Conservation (phyloP, 2,888 invertebrate species). For the Pterostichus niger region DNA sequence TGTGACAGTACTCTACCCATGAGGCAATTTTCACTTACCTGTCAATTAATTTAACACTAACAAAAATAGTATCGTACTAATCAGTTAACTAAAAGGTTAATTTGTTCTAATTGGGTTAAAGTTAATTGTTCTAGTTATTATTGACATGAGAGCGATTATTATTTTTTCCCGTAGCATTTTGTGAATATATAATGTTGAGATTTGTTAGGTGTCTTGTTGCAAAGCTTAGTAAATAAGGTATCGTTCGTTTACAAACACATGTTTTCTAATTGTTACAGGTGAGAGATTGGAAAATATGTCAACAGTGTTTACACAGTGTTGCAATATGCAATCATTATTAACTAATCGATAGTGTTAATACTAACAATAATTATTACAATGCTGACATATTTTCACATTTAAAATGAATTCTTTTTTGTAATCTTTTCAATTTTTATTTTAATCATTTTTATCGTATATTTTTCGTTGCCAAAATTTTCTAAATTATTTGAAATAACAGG, state of each 20-base stretch:
- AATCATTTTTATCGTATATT: too few species aligned
- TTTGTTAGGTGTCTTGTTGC: not conserved
- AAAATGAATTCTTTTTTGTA: not conserved
- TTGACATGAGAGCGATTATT: slow-evolving; percentile 3
- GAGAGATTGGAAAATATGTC: slow-evolving; percentile 22
- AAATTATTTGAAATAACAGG: too few species aligned
- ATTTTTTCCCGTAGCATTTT: not conserved
- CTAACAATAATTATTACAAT: not conserved
- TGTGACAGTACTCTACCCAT: slow-evolving; percentile 3
- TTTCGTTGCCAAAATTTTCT: too few species aligned
- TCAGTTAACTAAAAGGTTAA: slow-evolving; percentile 33
- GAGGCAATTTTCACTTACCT: slow-evolving; percentile 23
- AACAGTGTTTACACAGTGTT: slow-evolving; percentile 16
- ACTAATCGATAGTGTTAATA: slow-evolving; percentile 11
- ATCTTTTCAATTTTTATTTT: too few species aligned
- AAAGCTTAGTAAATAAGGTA: not conserved
- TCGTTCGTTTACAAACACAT: not conserved
- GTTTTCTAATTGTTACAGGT: not conserved
- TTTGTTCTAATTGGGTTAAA: slow-evolving; percentile 35
- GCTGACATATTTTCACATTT: slow-evolving; percentile 27
- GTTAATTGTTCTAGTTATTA: slow-evolving; percentile 41
- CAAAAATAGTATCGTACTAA: not conserved
- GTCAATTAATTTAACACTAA: slow-evolving; percentile 6
- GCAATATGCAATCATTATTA: slow-evolving; percentile 33
- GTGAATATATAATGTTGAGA: not conserved